Percentiles rank a stretch among this genome's conserved stretches.
These are phyloP conservation scores for Ephialtes manifestator DNA, from an alignment of 2,888 invertebrate genomes.

Conservation along the genomic window DNA sequence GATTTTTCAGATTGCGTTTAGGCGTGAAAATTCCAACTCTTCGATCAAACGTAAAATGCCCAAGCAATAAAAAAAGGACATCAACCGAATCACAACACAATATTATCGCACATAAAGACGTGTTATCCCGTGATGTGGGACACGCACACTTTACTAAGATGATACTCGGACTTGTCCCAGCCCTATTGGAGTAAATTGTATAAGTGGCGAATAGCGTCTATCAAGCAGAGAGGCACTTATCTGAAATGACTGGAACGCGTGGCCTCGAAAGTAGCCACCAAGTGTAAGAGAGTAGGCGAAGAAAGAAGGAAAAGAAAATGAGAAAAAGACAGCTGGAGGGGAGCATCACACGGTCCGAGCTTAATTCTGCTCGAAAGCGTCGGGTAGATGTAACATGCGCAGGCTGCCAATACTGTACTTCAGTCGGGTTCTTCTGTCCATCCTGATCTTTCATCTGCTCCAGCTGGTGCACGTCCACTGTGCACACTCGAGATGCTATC, in stretches of 20 bases:
- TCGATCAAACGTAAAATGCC: background rate
- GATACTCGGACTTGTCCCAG: background rate
- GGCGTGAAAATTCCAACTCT: background rate
- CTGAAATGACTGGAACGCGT: conserved; percentile 42
- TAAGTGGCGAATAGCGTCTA: conserved; percentile 43
- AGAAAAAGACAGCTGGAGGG: conserved; percentile 22
- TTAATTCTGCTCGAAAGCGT: conserved; percentile 62
- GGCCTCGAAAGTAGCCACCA: conserved; percentile 26
- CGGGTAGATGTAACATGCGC: conserved; percentile 46
- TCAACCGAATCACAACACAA: background rate
- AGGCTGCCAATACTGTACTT: conserved; percentile 59
- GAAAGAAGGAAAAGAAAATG: background rate
- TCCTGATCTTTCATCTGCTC: conserved; percentile 18
- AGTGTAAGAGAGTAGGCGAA: conserved; percentile 10
- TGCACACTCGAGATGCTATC: conserved; percentile 49
- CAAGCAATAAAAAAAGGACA: background rate
- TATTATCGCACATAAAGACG: conserved; percentile 12
- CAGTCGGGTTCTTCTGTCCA: conserved; percentile 27
- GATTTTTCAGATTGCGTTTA: too few relatives aligned
- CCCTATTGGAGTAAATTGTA: conserved; percentile 19
- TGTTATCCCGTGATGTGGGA: background rate
- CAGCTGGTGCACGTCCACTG: conserved; percentile 33
- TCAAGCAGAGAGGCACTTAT: conserved; percentile 44
- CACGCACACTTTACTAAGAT: background rate
- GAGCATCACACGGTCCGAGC: conserved; percentile 23